Evolutionary conservation across 2,113 vertebrate species (phyloP), one percentile per base, ranked within the genome.

Genomic region (Cettia cetti): DNA sequence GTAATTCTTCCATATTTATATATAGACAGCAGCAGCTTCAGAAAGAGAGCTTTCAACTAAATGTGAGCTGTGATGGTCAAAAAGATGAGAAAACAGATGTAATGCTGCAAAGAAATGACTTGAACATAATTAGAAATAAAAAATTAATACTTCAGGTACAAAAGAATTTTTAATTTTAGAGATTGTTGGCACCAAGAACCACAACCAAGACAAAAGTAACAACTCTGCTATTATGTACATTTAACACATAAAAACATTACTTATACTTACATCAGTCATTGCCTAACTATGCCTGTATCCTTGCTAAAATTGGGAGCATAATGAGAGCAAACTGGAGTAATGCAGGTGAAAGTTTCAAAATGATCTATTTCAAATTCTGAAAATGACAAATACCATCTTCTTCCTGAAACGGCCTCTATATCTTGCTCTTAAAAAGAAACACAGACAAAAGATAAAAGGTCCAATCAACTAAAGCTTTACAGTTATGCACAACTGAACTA

Each of bases 1-100:
- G 47, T 75, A 81, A 85, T 82, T 88, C 44, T 84, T 93, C 64
- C 13, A 15, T 90, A 89, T 92, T 83, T 92, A 75, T 60, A 90
- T 23, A 89, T 83, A 68, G 83, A 90, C 52, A 95, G 56, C n/a
- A 61, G 61, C 27, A 90, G 82, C 39, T 94, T 79, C 66, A 77
- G 47, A 70, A 84, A 83, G 9, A 45, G 28, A 87, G 14, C 16
- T 74, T 91, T 84, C 54, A 71, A 22, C 54, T 78, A 89, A 77
- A 24, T 86, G 60, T 71, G 31, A 92, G 50, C 6, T 72, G n/a
- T 71, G 49, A 94, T 89, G 52, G 52, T 84, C 82, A 78, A 83
- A 35, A 89, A 87, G 56, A 93, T 64, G 68, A 83, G 35, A 88
- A 89, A 86, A 77, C 6, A 72, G 40, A 82, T 31, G 21, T 22